Conservation (phyloP, 2,113 vertebrate genomes). For the Triplophysa rosa region DNA sequence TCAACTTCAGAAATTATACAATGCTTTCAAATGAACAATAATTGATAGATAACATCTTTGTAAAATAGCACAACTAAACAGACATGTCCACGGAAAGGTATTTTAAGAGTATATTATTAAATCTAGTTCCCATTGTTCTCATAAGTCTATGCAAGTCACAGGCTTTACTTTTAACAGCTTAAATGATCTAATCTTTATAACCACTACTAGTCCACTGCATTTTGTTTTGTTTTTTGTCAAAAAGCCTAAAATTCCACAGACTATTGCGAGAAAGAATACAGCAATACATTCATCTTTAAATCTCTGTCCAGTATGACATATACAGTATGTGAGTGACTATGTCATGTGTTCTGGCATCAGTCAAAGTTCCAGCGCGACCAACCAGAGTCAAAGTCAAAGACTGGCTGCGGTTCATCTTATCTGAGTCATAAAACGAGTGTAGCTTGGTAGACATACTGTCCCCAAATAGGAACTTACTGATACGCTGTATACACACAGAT, state of each 20-base stretch:
- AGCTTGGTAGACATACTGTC: conserved; percentile 25
- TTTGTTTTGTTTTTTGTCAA: not conserved
- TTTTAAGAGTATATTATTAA: too few species aligned
- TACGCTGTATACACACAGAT: conserved; percentile 22
- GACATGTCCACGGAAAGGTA: too few species aligned
- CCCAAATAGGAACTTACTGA: conserved; percentile 32
- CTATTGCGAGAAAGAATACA: not conserved
- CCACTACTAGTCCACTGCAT: not conserved
- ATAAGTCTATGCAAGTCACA: not conserved
- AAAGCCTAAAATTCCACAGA: not conserved
- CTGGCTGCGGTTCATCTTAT: conserved; percentile 35
- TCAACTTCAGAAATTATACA: not conserved
- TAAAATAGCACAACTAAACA: not conserved
- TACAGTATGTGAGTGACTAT: not conserved
- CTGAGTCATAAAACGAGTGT: conserved; percentile 39
- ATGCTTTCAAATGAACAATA: not conserved
- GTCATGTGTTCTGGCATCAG: conserved; percentile 29
- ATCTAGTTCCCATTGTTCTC: too few species aligned
- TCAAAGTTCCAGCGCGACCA: conserved; percentile 38
- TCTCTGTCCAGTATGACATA: conserved; percentile 10
- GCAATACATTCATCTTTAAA: not conserved
- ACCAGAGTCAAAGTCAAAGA: conserved; percentile 44
- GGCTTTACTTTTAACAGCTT: not conserved
- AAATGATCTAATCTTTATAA: too few species aligned
- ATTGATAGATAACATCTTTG: too few species aligned